A percentile compares a stretch with the other conserved stretches of the same genome.
These are phyloP conservation scores for Eilema caniola DNA, from an alignment of 2,888 invertebrate species.

Conservation along the genomic window DNA sequence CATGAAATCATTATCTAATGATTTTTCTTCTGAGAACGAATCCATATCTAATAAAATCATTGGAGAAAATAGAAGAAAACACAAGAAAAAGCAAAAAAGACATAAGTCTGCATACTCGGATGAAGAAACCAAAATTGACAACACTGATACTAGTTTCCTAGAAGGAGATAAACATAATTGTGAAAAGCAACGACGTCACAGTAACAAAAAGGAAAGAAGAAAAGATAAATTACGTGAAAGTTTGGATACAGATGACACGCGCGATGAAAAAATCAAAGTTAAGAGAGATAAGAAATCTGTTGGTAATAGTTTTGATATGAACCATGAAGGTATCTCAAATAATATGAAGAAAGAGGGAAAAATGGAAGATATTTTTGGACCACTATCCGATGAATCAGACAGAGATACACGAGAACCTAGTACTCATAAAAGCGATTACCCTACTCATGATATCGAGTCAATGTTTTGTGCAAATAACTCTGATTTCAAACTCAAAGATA, in stretches of 20 bases:
- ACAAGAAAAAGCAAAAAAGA: slow-evolving; percentile 94
- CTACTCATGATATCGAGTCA: slow-evolving; percentile 59
- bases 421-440: slow-evolving; percentile 64
- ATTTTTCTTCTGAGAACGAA: slow-evolving; percentile 83
- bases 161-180: slow-evolving; percentile 75
- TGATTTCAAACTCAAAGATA: slow-evolving; percentile 74
- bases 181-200: slow-evolving; percentile 84
- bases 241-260: slow-evolving; percentile 77
- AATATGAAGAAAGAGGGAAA: slow-evolving; percentile 90
- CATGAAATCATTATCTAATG: slow-evolving; percentile 70
- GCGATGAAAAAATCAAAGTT: slow-evolving; percentile 86
- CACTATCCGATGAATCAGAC: slow-evolving; percentile 91
- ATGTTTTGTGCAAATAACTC: slow-evolving; percentile 48
- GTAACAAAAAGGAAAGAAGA: slow-evolving; percentile 88
- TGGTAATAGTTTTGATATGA: slow-evolving; percentile 62
- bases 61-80: slow-evolving; percentile 90
- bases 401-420: slow-evolving; percentile 61
- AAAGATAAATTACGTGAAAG: slow-evolving; percentile 87
- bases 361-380: slow-evolving; percentile 96
- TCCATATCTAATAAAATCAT: slow-evolving; percentile 74
- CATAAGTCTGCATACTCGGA: slow-evolving; percentile 90
- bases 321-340: slow-evolving; percentile 63
- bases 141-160: slow-evolving; percentile 58
- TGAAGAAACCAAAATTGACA: slow-evolving; percentile 81
- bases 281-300: slow-evolving; percentile 86